Base-by-base conservation (phyloP, 2,888 invertebrate species). In the Melipona bicolor region DNA sequence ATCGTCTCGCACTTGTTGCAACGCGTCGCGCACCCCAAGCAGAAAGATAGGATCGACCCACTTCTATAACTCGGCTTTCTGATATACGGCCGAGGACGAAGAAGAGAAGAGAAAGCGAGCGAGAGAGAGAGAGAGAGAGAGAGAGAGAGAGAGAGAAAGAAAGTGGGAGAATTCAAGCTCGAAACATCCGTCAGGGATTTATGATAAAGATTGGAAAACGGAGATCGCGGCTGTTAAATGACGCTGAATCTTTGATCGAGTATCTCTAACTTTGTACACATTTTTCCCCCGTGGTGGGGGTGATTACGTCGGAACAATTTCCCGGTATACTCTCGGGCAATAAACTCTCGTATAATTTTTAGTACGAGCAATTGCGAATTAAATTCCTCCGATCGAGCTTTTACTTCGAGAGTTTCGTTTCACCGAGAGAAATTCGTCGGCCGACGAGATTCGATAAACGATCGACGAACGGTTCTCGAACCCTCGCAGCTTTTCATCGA, bases 21-120 rank as follows among this genome's bases (percentile, higher is more conserved):
- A 88, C 85, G 87, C 89, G 87, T 88, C 87, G 85, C 87, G 85
- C 86, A 90, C 89, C 89, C 89, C 88, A 87, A 83, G 81, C 86
- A 90, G 90, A 89, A 90, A 89, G 89, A 89, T 89, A 89, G 89
- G 87, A 89, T 89, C 89, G 89, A 89, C 89, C 89, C 88, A 88
- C 89, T 90, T 89, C 90, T 89, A 90, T 89, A 89, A 90, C 89
- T 89, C 87, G 89, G 87, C 89, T 88, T 84, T 87, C 90, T 87
- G 87, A 89, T 89, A 87, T 88, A 88, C 78, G 85, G 71, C 85
- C 79, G 52, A 81, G 80, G 56, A 56, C 43, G 43, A 43, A 0
- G 43, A 43, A 43, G 43, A 11, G 43, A 9, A 43, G 43, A 43
- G 43, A 43, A 43, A 9, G 11, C 43, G n/a, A 56, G 21, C n/a